A percentile compares a stretch with the other conserved stretches of the same genome.
Evolutionary conservation across 2,113 vertebrate genomes (phyloP).

Genomic region (Nicator chloris): DNA sequence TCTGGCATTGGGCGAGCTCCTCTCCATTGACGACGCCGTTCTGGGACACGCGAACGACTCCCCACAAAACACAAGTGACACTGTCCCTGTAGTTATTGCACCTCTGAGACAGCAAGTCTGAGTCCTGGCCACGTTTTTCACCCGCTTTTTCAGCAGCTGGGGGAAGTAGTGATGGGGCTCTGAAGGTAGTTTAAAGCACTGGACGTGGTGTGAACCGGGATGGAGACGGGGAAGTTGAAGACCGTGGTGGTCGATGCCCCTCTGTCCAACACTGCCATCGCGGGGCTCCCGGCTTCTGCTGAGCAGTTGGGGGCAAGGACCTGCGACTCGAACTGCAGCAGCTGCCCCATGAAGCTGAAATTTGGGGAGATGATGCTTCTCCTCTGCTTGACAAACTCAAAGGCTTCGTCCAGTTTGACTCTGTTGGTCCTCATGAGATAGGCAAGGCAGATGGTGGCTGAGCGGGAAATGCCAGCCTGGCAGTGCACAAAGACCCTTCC

Average conservation of each 20-base stretch:
- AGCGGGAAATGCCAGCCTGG: slow-evolving; percentile 96
- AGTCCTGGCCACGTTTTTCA: background rate
- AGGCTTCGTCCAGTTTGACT: slow-evolving; percentile 95
- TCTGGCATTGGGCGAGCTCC: background rate
- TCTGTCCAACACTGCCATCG: slow-evolving; percentile 78
- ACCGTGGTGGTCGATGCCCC: slow-evolving; percentile 82
- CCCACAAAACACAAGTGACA: background rate
- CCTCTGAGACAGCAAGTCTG: slow-evolving; percentile 49
- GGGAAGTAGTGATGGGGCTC: slow-evolving; percentile 96
- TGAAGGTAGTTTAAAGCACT: slow-evolving; percentile 89
- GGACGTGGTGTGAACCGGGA: slow-evolving; percentile 84
- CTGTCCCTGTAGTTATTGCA: slow-evolving; percentile 66
- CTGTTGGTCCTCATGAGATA: slow-evolving; percentile 99
- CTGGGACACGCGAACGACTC: background rate
- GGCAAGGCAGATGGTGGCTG: slow-evolving; percentile 96
- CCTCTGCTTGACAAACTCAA: slow-evolving; percentile 97
- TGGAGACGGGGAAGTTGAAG: slow-evolving; percentile 96
- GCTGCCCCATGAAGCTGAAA: slow-evolving; percentile 99
- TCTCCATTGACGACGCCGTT: background rate
- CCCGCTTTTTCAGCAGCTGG: slow-evolving; percentile 83
- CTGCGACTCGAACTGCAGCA: slow-evolving; percentile 96
- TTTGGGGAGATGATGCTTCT: slow-evolving; percentile 98
- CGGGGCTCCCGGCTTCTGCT: slow-evolving; percentile 88
- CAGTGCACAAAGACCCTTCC: slow-evolving; percentile 98
- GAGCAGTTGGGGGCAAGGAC: slow-evolving; percentile 95